Evolutionary conservation across 2,888 invertebrate species (phyloP).

Genomic region (Amphipyra berbera): DNA sequence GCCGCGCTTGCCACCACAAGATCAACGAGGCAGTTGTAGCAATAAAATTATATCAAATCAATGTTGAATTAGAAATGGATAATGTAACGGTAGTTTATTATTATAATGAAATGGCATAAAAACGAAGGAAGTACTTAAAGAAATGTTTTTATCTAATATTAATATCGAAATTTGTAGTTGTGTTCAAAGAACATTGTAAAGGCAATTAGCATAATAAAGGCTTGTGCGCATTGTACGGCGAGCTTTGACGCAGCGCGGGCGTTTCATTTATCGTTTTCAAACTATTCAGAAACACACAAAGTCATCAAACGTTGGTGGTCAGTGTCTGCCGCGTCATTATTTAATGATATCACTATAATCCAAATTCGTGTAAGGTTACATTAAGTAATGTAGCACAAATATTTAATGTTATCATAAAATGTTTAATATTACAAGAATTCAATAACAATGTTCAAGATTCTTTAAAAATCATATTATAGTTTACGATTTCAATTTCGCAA

Average conservation of each 20-base stretch:
- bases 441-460: neutral
- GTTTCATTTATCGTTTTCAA: slow-evolving; percentile 44
- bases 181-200: slow-evolving; percentile 39
- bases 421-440: neutral
- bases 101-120: slow-evolving; percentile 21
- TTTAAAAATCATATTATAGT: neutral
- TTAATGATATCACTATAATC: slow-evolving; percentile 28
- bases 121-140: slow-evolving; percentile 16
- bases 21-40: no score
- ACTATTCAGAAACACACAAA: slow-evolving; percentile 48
- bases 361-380: neutral
- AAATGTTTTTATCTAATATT: slow-evolving; percentile 28
- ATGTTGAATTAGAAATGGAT: neutral
- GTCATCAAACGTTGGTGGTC: slow-evolving; percentile 50
- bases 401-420: slow-evolving; percentile 16
- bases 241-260: slow-evolving; percentile 42
- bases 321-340: slow-evolving; percentile 45
- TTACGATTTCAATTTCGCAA: slow-evolving; percentile 4
- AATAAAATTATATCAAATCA: no score
- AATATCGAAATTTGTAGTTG: slow-evolving; percentile 25
- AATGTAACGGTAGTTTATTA: slow-evolving; percentile 16
- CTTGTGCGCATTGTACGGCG: slow-evolving; percentile 30
- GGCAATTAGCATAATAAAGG: slow-evolving; percentile 46
- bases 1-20: no score
- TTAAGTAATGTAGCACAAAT: slow-evolving; percentile 14